Percentiles rank a stretch among this genome's conserved stretches.
Conservation (phyloP, 2,888 invertebrate species). For the Adineta ricciae region DNA sequence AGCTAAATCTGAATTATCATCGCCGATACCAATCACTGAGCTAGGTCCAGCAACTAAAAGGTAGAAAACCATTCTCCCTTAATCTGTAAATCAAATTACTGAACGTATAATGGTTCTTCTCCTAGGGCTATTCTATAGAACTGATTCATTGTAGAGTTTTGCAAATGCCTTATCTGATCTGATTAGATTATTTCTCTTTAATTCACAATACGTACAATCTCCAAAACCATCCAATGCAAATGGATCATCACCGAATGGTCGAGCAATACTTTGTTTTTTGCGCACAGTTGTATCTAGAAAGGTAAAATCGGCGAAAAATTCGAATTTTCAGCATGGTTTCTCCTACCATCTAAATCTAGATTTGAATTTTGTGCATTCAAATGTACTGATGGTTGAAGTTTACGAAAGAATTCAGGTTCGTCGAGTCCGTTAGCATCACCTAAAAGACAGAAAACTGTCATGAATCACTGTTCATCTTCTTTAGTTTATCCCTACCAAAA, state of each 20-base stretch:
- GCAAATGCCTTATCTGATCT: too few relatives aligned
- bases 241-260: background rate
- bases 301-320: background rate
- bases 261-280: background rate
- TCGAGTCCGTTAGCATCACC: background rate
- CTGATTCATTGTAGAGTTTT: too few relatives aligned
- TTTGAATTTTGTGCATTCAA: background rate
- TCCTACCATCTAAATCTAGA: background rate
- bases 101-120: too few relatives aligned
- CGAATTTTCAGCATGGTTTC: too few relatives aligned
- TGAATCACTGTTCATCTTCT: slow-evolving; percentile 4
- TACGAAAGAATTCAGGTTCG: background rate
- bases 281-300: background rate
- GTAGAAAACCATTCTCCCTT: background rate
- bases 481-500: slow-evolving; percentile 62
- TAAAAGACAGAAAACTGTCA: background rate
- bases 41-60: background rate
- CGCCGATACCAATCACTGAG: slow-evolving; percentile 16
- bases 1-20: background rate
- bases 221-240: slow-evolving; percentile 6
- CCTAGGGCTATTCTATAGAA: too few relatives aligned
- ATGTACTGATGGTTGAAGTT: background rate
- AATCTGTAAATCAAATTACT: too few relatives aligned
- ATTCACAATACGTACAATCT: background rate
- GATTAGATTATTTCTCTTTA: too few relatives aligned